Percentiles rank a stretch among this genome's conserved stretches.
Conservation (phyloP, 1,140 invertebrate genomes). For the Apocrypta bakeri region DNA sequence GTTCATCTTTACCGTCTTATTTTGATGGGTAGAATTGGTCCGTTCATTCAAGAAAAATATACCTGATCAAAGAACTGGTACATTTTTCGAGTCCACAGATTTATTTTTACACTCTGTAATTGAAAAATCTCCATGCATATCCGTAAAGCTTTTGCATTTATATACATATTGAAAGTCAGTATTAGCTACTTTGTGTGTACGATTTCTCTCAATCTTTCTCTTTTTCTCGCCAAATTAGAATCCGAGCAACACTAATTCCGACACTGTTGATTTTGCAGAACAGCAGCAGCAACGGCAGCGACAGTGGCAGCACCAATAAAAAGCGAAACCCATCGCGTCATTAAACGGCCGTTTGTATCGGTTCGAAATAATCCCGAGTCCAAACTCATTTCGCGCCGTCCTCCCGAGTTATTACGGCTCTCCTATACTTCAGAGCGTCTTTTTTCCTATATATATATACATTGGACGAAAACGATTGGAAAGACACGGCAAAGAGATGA, state of each 20-base stretch:
- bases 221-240: not conserved
- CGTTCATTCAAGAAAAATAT: no score
- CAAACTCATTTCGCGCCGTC: not conserved
- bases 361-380: not conserved
- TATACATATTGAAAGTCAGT: not conserved
- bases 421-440: no score
- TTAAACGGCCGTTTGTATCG: slow-evolving; percentile 29
- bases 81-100: no score
- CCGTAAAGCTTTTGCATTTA: no score
- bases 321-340: slow-evolving; percentile 28
- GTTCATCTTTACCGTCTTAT: not conserved
- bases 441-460: not conserved
- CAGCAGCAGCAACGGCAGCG: no score
- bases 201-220: not conserved
- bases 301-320: not conserved
- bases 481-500: not conserved
- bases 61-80: no score
- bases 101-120: no score
- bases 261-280: slow-evolving; percentile 12
- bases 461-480: not conserved
- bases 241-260: not conserved
- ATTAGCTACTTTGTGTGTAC: not conserved
- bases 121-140: not conserved
- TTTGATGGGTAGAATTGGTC: not conserved
- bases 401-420: no score